Percentiles rank a stretch among this genome's conserved stretches.
These are phyloP conservation scores for Sesamia inferens DNA, from an alignment of 2,888 invertebrate genomes.

Conservation along the genomic window DNA sequence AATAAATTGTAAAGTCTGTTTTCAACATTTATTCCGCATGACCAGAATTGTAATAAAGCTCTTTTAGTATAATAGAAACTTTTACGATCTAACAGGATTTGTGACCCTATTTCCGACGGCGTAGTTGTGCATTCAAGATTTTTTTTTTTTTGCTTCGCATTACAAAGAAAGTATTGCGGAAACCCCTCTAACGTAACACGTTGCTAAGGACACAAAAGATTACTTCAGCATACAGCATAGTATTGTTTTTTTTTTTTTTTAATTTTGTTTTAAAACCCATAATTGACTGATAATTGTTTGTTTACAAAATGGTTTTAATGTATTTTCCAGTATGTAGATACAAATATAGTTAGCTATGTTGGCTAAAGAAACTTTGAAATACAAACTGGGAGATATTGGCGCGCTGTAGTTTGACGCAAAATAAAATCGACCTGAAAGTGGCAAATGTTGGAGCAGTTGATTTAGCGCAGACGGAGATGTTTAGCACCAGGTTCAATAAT, in stretches of 20 bases:
- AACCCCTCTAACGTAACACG: conserved; percentile 18
- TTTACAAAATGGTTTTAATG: conserved; percentile 44
- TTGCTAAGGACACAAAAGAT: conserved; percentile 20
- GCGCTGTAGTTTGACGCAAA: background rate
- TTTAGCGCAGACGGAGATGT: conserved; percentile 53
- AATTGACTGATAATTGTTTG: conserved; percentile 52
- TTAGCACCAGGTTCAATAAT: conserved; percentile 70
- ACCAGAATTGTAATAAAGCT: conserved; percentile 13
- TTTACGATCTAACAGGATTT: conserved; percentile 26
- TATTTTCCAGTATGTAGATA: background rate
- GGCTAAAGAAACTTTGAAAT: background rate
- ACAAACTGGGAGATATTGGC: background rate
- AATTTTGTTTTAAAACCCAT: conserved; percentile 28
- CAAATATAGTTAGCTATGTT: background rate
- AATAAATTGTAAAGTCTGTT: conserved; percentile 10
- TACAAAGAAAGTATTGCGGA: conserved; percentile 39
- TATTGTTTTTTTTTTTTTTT: conserved; percentile 44
- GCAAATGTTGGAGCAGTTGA: conserved; percentile 23
- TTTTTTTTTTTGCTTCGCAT: conserved; percentile 46
- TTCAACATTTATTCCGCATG: background rate
- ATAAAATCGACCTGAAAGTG: background rate
- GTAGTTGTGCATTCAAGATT: conserved; percentile 25
- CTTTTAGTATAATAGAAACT: conserved; percentile 10
- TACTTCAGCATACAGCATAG: conserved; percentile 13
- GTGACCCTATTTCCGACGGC: conserved; percentile 23